phyloP scores from a whole-genome alignment of 2,797 vertebrate genomes.

The Alectoris magna region DNA sequence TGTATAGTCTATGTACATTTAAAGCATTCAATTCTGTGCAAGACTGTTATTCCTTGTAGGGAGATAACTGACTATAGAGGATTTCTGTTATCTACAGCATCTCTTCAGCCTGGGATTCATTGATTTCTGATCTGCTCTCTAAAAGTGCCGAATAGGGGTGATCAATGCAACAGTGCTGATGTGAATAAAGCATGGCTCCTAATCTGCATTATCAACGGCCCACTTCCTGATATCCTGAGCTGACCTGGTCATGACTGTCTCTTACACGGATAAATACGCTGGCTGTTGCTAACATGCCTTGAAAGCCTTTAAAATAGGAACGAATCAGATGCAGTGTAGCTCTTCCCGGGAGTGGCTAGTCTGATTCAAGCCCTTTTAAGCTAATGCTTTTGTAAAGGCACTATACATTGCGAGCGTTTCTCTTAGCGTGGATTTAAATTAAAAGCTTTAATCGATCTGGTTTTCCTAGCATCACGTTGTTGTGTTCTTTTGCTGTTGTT shows the following conservation, averaged over 20 bases:
- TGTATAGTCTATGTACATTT: constrained; percentile 15
- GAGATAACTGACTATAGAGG: constrained; percentile 62
- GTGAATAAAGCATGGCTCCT: constrained; percentile 45
- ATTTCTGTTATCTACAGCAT: constrained; percentile 68
- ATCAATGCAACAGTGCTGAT: constrained; percentile 70
- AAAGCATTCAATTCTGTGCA: constrained; percentile 8
- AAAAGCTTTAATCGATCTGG: constrained; percentile 64
- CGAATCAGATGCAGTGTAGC: neutral
- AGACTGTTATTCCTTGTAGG: constrained; percentile 56
- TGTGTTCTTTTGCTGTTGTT: neutral
- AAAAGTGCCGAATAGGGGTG: constrained; percentile 62
- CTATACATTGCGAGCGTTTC: neutral
- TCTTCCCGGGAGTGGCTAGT: neutral
- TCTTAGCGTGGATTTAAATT: constrained; percentile 57
- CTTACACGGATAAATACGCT: constrained; percentile 16
- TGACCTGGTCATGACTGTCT: constrained; percentile 66
- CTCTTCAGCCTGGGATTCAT: constrained; percentile 52
- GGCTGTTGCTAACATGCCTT: constrained; percentile 23
- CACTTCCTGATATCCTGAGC: constrained; percentile 55
- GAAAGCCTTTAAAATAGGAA: constrained; percentile 37
- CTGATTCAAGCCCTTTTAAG: neutral
- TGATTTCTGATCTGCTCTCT: constrained; percentile 67
- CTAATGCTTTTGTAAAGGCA: neutral
- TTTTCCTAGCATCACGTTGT: constrained; percentile 31
- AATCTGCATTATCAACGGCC: constrained; percentile 61